Conservation (phyloP, 2,113 vertebrate genomes). For the Neolamprologus sp. region DNA sequence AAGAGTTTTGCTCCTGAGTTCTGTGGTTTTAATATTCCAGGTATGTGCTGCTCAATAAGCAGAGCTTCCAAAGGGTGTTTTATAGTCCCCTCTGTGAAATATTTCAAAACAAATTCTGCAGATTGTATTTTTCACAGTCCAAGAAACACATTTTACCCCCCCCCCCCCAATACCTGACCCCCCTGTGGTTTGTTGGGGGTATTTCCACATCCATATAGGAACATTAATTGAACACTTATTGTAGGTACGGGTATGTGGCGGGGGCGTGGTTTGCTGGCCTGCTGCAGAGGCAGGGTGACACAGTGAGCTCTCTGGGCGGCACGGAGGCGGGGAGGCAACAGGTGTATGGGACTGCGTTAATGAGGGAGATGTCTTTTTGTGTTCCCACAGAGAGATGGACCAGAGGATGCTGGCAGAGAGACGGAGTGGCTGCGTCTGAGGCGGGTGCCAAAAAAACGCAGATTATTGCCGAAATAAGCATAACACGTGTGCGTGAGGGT, state of each 20-base stretch:
- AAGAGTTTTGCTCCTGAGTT: background rate
- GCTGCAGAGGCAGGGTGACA: too few species aligned
- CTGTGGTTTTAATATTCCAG: background rate
- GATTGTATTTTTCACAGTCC: background rate
- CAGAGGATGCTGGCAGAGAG: background rate
- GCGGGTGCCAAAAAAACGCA: accelerated
- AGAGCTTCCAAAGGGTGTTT: background rate
- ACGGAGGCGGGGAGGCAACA: too few species aligned
- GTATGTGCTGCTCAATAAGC: background rate
- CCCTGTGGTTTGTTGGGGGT: too few species aligned
- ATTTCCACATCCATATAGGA: background rate
- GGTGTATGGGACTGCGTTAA: too few species aligned
- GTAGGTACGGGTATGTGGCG: background rate
- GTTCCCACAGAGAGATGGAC: background rate
- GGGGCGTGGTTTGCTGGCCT: too few species aligned
- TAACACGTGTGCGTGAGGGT: background rate
- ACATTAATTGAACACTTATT: background rate
- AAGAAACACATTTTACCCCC: background rate
- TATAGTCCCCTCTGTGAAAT: background rate
- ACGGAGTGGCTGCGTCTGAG: accelerated
- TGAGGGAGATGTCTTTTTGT: background rate
- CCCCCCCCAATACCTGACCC: too few species aligned
- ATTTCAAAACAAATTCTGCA: background rate
- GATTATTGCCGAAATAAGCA: background rate
- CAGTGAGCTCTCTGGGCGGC: too few species aligned